These are phyloP conservation scores for Lagothrix lagotricha DNA, from an alignment of 2,797 vertebrate species.

Conservation along the genomic window DNA sequence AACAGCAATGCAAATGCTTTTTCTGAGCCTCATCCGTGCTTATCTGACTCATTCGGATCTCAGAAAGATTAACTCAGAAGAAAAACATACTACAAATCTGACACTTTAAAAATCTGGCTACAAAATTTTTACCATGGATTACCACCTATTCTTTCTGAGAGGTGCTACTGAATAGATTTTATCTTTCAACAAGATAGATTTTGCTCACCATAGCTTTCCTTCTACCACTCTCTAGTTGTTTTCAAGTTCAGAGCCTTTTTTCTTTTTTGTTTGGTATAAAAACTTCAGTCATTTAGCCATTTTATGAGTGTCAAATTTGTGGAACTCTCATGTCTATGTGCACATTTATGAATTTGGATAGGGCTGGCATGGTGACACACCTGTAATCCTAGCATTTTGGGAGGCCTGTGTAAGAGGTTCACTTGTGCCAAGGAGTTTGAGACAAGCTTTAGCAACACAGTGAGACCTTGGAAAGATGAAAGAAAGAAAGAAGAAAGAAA, in stretches of 20 bases:
- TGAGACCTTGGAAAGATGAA: neutral
- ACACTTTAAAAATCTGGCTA: neutral
- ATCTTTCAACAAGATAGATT: neutral
- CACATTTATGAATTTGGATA: neutral
- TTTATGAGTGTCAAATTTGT: neutral
- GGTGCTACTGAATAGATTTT: neutral
- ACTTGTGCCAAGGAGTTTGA: neutral
- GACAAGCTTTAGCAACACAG: neutral
- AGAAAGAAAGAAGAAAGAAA: too few species aligned
- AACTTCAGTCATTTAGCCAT: neutral
- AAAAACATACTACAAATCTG: neutral
- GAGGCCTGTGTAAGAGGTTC: neutral
- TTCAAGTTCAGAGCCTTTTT: neutral
- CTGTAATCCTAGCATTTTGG: neutral
- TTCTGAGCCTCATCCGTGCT: neutral
- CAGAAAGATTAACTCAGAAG: neutral
- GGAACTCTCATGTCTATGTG: neutral
- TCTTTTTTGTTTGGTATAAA: neutral
- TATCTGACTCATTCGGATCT: neutral
- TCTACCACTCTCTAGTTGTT: neutral
- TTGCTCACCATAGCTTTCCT: neutral
- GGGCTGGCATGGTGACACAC: too few species aligned
- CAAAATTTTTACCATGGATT: neutral
- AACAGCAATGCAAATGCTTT: neutral
- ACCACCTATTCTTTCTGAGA: neutral